Base-by-base conservation (phyloP, 2,888 invertebrate genomes). In the Ophion slaviceki region DNA sequence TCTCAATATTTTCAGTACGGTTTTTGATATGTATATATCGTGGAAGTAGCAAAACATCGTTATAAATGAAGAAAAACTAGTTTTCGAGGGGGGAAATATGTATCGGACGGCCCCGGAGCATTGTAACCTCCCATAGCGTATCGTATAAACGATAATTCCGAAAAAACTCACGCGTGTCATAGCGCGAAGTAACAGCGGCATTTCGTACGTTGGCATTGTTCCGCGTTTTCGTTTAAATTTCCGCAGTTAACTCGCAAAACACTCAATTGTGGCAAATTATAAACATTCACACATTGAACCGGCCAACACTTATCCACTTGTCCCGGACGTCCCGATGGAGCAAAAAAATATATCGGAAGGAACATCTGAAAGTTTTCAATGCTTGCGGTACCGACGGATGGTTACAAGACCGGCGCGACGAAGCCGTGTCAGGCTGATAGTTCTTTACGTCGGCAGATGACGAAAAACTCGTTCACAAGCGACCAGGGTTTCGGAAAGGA, bases 171-270 rank as follows among this genome's bases (percentile, higher is more conserved):
- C 96, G 94, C 96, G 96, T 8, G 96, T 95, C 96, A 96, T 96
- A 62, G 95, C 92, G 84, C 96, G 95, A 86, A 96, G 91, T 92
- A 97, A 94, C 86, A 97, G 71, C 68, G 96, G 95, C 93, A 97
- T 94, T 92, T 97, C 97, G 92, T 97, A 97, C 0, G 95, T 94
- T 77, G 96, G 96, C 97, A 97, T 97, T 91, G 92, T 94, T 6
- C 20, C 32, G 17, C 40, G 20, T 53, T 68, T 40, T 53, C 28
- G 14, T 61, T 0, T 53, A 8, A 45, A 61, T 62, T 28, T 5
- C 5, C 61, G n/a, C n/a, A 11, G 28, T 10, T 28, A 11, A 61
- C 24, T 70, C 3, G 28, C n/a, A 10, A 20, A 67, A 17, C n/a
- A 53, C 8, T 11, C 17, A 20, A 53, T 32, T 70, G 14, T 28